These are phyloP conservation scores for Drosophila ochracea DNA, from an alignment of 2,888 invertebrate genomes.

Conservation along the genomic window DNA sequence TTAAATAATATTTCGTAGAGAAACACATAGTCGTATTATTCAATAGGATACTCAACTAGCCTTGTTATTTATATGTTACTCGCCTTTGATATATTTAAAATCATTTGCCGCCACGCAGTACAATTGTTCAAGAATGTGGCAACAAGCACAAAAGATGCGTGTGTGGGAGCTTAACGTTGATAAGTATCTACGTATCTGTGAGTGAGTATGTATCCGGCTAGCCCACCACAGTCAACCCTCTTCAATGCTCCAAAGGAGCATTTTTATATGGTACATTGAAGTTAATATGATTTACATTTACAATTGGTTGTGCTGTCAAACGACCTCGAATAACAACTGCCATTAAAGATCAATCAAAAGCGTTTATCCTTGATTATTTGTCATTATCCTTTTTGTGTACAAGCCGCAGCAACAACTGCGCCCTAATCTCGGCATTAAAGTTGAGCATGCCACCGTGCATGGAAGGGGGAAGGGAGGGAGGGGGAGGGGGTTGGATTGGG, in stretches of 20 bases:
- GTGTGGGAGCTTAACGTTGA: slow-evolving; percentile 43
- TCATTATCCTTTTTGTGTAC: slow-evolving; percentile 81
- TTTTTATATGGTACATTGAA: slow-evolving; percentile 71
- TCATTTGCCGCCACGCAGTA: slow-evolving; percentile 65
- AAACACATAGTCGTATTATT: slow-evolving; percentile 12
- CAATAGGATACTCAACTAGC: background rate
- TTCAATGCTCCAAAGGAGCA: slow-evolving; percentile 3
- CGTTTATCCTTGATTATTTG: slow-evolving; percentile 84
- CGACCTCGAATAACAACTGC: slow-evolving; percentile 59
- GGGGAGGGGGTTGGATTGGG: background rate
- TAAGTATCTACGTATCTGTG: slow-evolving; percentile 24
- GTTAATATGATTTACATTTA: slow-evolving; percentile 80
- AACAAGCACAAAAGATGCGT: slow-evolving; percentile 33
- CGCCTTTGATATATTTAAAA: slow-evolving; percentile 75
- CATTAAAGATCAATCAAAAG: slow-evolving; percentile 84
- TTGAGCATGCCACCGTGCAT: slow-evolving; percentile 31
- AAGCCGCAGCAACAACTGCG: slow-evolving; percentile 63
- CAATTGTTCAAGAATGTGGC: slow-evolving; percentile 64
- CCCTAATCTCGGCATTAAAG: slow-evolving; percentile 67
- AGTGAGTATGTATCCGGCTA: slow-evolving; percentile 11
- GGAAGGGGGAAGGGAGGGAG: background rate
- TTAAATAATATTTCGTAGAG: slow-evolving; percentile 18
- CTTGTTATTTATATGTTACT: slow-evolving; percentile 62
- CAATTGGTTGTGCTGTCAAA: slow-evolving; percentile 74
- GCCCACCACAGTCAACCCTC: background rate